Conservation (phyloP, 2,888 invertebrate species). For the Acanthosoma haemorrhoidale region DNA sequence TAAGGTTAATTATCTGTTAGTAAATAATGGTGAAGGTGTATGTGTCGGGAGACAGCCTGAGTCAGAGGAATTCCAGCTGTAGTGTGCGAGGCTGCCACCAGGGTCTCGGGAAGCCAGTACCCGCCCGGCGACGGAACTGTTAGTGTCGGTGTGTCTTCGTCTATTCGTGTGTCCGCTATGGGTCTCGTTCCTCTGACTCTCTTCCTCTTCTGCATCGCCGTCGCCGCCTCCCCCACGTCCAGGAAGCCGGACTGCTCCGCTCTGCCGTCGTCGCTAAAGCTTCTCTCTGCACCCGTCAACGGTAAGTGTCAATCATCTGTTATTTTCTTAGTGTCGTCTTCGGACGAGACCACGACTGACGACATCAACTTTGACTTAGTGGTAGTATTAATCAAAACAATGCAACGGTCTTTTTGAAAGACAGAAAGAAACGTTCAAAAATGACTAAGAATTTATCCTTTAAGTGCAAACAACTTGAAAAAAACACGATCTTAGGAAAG, state of each 20-base stretch:
- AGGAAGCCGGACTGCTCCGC: neutral
- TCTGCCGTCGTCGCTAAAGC: neutral
- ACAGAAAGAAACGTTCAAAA: too few relatives aligned
- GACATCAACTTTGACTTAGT: too few relatives aligned
- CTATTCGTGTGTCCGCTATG: neutral
- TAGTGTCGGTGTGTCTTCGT: neutral
- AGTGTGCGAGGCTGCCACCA: neutral
- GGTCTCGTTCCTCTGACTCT: neutral
- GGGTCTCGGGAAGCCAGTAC: neutral
- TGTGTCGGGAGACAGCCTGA: neutral
- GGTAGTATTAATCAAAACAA: too few relatives aligned
- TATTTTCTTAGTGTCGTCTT: too few relatives aligned
- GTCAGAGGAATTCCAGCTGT: conserved; percentile 4
- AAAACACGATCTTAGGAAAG: too few relatives aligned
- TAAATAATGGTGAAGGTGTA: neutral
- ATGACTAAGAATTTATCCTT: too few relatives aligned
- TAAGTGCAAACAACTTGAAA: too few relatives aligned
- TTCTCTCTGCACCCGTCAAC: neutral
- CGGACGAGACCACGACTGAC: too few relatives aligned
- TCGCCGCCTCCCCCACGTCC: neutral
- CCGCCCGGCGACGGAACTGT: neutral
- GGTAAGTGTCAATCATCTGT: conserved; percentile 6
- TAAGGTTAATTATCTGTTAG: conserved; percentile 11
- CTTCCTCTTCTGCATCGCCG: neutral
- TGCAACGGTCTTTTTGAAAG: too few relatives aligned